Conservation (phyloP, 2,797 vertebrate genomes). For the Brotogeris chrysoptera region DNA sequence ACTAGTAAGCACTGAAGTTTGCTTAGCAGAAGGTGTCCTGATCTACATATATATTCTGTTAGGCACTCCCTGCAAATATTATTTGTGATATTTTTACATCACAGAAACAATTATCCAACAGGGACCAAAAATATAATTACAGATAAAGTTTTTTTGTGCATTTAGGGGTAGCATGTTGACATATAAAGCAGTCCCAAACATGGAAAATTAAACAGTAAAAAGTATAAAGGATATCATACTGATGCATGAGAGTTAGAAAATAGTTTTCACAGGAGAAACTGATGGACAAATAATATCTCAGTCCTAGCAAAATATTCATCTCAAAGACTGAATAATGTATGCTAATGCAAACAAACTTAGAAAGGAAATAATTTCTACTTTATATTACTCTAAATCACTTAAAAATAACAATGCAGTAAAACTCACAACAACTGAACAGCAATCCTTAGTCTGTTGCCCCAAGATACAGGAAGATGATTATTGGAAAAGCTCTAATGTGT, state of each 20-base stretch:
- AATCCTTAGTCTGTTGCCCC: background rate
- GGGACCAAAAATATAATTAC: background rate
- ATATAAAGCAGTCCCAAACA: background rate
- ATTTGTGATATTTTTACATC: background rate
- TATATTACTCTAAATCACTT: background rate
- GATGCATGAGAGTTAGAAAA: background rate
- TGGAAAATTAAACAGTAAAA: background rate
- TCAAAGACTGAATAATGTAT: background rate
- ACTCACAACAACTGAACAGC: background rate
- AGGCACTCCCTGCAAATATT: background rate
- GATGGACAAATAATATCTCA: background rate
- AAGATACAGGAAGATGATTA: background rate
- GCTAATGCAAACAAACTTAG: background rate
- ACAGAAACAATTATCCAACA: background rate
- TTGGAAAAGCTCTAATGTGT: background rate
- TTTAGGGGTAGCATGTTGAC: background rate
- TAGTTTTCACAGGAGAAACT: background rate
- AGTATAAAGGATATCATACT: background rate
- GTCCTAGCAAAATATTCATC: background rate
- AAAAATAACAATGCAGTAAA: background rate
- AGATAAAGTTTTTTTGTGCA: background rate
- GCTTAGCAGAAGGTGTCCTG: background rate
- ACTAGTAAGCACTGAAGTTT: background rate
- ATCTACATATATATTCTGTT: background rate
- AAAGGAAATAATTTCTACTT: background rate